Conservation (phyloP, 1,140 invertebrate genomes). For the Drosophila takahashii region DNA sequence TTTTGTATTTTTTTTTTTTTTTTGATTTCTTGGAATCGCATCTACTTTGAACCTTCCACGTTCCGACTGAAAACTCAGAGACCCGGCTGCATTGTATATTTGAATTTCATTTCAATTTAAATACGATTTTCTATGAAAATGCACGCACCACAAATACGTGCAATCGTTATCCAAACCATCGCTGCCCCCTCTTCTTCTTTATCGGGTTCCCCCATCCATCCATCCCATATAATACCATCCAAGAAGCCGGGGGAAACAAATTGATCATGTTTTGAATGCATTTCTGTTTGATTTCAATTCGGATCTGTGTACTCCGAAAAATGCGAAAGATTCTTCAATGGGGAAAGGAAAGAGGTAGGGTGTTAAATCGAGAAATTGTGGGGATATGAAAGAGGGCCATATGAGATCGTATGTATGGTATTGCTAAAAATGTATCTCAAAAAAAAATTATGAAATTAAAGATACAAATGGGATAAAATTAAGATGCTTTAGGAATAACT, state of each 20-base stretch:
- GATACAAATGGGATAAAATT: too few relatives aligned
- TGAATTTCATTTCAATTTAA: slow-evolving; percentile 83
- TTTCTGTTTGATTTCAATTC: slow-evolving; percentile 45
- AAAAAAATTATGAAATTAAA: too few relatives aligned
- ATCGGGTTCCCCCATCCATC: background rate
- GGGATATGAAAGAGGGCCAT: background rate
- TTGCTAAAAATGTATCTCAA: background rate
- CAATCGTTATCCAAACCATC: slow-evolving; percentile 28
- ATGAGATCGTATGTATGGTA: background rate
- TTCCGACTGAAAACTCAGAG: slow-evolving; percentile 51
- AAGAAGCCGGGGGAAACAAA: slow-evolving; percentile 8
- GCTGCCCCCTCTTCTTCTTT: background rate
- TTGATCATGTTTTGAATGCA: slow-evolving; percentile 52
- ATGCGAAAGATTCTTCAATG: slow-evolving; percentile 7
- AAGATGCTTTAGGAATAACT: too few relatives aligned
- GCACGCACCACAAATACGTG: slow-evolving; percentile 74
- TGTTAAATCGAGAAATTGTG: background rate
- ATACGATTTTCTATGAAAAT: slow-evolving; percentile 83
- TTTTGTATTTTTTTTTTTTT: slow-evolving; percentile 44
- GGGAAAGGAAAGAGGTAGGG: background rate
- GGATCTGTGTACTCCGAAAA: slow-evolving; percentile 26
- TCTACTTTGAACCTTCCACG: slow-evolving; percentile 79
- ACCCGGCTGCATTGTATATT: slow-evolving; percentile 75
- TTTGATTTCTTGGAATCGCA: slow-evolving; percentile 79
- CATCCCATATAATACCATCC: slow-evolving; percentile 2